Evolutionary conservation across 2,888 invertebrate genomes (phyloP), one percentile per base, ranked within the genome.

Genomic region (Hetaerina titia): DNA sequence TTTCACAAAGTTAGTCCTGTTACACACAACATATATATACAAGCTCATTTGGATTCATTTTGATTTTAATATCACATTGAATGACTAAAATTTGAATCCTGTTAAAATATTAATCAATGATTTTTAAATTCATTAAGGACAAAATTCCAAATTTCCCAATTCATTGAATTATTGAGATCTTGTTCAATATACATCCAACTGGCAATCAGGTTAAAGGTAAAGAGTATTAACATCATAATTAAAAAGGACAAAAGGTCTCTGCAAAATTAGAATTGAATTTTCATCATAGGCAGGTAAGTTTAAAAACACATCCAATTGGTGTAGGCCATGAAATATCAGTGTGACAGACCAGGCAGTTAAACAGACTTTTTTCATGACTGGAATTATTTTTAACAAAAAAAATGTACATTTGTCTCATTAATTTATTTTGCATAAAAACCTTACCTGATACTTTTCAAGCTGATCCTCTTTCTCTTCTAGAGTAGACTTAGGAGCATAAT

Each of bases 381-480:
- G 31, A 81, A 57, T 56, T 57, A 89, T 94, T 89, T 88, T 95
- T 64, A 88, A 90, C 17, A 95, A 95, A 89, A 81, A 88, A 92
- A 22, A 90, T 87, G 19, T 90, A 19, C 58, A 8, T 81, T 57
- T 63, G 7, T 25, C 0, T 25, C n/a, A 22, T 25, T 56, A n/a
- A 94, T 63, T 9, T 56, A 58, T 64, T n/a, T 22, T 5, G 58
- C 56, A 63, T 45, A 56, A 57, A 74, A 95, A 94, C 96, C 97
- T 96, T 97, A 98, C 99, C 98, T 99, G 99, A 97, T 99, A 99
- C 97, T 98, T 98, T 96, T 98, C 98, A 74, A 99, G 97, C 96
- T 99, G 99, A 95, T 99, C 98, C 96, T 98, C 98, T 96, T 99
- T 99, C 96, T 99, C 99, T 96, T 99, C 98, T 60, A 99, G 97